These are phyloP conservation scores for Drosophila pruinosa DNA, from an alignment of 1,140 invertebrate species.

Conservation along the genomic window DNA sequence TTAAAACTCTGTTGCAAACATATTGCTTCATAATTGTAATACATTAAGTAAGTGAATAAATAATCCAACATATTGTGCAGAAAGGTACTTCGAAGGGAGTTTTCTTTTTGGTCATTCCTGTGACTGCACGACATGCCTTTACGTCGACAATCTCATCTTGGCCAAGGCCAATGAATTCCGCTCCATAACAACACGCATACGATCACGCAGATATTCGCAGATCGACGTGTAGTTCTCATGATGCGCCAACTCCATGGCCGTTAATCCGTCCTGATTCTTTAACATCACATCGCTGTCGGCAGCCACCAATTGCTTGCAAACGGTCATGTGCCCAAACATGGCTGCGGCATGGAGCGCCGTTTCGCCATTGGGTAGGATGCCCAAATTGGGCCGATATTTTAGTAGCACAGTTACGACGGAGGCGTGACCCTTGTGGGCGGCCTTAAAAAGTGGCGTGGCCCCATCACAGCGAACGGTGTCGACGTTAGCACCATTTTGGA, in stretches of 20 bases:
- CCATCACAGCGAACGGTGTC: constrained; percentile 94
- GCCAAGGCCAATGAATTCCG: constrained; percentile 47
- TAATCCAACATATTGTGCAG: constrained; percentile 66
- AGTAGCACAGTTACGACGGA: constrained; percentile 93
- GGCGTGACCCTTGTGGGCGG: constrained; percentile 95
- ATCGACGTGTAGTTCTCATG: constrained; percentile 79
- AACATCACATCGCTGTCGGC: constrained; percentile 88
- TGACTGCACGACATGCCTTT: constrained; percentile 8
- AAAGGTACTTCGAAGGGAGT: constrained; percentile 68
- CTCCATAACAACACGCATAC: constrained; percentile 54
- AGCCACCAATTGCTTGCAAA: constrained; percentile 90
- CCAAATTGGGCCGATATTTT: constrained; percentile 91
- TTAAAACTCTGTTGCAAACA: constrained; percentile 19
- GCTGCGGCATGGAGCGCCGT: constrained; percentile 94
- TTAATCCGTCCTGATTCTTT: constrained; percentile 88
- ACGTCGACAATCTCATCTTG: constrained; percentile 52
- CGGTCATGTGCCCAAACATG: constrained; percentile 92
- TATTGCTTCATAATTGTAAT: constrained; percentile 8
- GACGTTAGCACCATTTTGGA: constrained; percentile 90
- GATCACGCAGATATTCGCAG: constrained; percentile 78
- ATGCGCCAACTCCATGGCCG: constrained; percentile 86
- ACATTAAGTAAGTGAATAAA: constrained; percentile 36
- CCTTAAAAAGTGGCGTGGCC: constrained; percentile 95
- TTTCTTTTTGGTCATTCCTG: constrained; percentile 24
- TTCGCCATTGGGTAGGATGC: constrained; percentile 94